phyloP scores from a whole-genome alignment of 2,113 vertebrate genomes.

The Australoheros scitulus region DNA sequence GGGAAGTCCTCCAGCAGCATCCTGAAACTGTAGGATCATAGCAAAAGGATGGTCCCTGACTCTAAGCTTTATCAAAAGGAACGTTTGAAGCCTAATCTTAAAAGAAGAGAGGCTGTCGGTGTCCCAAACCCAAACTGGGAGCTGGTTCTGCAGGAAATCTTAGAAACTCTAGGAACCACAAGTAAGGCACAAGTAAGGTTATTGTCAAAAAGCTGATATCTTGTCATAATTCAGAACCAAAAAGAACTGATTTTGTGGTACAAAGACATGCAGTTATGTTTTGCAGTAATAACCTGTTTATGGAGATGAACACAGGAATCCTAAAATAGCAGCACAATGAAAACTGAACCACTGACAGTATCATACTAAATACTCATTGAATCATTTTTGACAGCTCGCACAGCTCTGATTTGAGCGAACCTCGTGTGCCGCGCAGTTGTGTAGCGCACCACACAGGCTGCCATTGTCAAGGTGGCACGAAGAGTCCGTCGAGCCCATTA shows the following conservation, averaged over 20 bases:
- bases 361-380: background rate
- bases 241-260: background rate
- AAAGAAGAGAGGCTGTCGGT: no score
- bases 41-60: no score
- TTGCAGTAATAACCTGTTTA: background rate
- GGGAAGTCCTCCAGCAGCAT: no score
- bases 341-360: background rate
- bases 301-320: background rate
- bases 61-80: no score
- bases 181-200: no score
- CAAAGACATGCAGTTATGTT: background rate
- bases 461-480: slow-evolving; percentile 66
- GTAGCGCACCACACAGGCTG: slow-evolving; percentile 33
- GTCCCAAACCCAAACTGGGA: no score
- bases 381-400: background rate
- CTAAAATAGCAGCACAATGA: background rate
- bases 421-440: slow-evolving; percentile 17
- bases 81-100: no score
- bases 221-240: background rate
- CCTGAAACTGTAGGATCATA: no score
- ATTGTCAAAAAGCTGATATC: background rate
- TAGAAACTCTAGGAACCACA: no score
- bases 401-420: background rate
- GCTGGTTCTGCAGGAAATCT: no score
- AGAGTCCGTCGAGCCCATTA: slow-evolving; percentile 66